phyloP scores from a whole-genome alignment of 2,888 invertebrate genomes.

The Caenorhabditis becei region DNA sequence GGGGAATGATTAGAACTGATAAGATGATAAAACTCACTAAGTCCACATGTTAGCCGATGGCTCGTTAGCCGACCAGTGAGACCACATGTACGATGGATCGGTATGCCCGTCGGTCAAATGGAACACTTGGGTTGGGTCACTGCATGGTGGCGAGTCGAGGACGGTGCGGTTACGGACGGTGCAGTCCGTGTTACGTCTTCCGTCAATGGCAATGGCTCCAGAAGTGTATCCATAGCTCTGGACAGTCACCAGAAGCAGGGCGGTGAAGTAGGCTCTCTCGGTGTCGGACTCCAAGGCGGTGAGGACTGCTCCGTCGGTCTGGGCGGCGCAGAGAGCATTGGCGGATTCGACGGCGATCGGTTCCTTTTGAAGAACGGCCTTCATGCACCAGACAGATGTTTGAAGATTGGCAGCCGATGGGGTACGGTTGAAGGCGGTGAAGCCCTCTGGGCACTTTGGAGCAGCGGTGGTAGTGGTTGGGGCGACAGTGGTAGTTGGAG shows the following conservation, averaged over 20 bases:
- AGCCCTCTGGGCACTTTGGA: slow-evolving; percentile 25
- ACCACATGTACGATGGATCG: slow-evolving; percentile 4
- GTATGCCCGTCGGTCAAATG: slow-evolving; percentile 9
- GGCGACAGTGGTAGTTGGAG: background rate
- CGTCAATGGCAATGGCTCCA: slow-evolving; percentile 36
- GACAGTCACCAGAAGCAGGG: background rate
- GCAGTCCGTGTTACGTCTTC: slow-evolving; percentile 16
- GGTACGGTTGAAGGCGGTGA: background rate
- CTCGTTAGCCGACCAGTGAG: slow-evolving; percentile 22
- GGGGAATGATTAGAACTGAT: background rate
- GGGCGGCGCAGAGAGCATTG: background rate
- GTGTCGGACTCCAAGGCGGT: background rate
- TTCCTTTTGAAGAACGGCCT: background rate
- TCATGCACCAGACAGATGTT: slow-evolving; percentile 26
- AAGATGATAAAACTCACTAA: slow-evolving; percentile 6
- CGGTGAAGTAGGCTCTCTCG: background rate
- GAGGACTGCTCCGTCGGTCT: slow-evolving; percentile 3
- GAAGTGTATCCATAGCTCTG: background rate
- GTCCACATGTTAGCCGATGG: slow-evolving; percentile 31
- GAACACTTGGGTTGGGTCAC: background rate
- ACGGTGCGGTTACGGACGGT: slow-evolving; percentile 2
- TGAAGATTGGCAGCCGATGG: background rate
- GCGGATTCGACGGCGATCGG: slow-evolving; percentile 13
- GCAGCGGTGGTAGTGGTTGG: slow-evolving; percentile 1
- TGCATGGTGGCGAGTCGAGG: slow-evolving; percentile 16